These are phyloP conservation scores for Drosophila pseudoobscura DNA, from an alignment of 1,140 invertebrate species.

Conservation along the genomic window DNA sequence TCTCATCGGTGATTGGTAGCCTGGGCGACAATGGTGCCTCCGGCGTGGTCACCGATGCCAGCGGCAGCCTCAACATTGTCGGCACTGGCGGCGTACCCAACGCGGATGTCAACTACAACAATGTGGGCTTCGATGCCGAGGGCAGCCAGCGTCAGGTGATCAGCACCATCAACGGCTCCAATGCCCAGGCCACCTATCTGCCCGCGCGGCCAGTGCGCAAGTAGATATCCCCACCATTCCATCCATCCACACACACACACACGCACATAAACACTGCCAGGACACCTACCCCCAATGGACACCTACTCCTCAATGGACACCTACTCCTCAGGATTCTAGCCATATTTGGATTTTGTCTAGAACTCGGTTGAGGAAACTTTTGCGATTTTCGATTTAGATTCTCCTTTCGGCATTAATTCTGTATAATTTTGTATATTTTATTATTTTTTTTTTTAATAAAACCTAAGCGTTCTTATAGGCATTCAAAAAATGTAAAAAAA, in stretches of 20 bases:
- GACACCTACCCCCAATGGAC: not conserved
- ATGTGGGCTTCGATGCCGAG: slow-evolving; percentile 28
- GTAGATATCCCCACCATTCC: slow-evolving; percentile 25
- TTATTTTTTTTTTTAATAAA: slow-evolving; percentile 72
- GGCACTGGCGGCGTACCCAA: slow-evolving; percentile 67
- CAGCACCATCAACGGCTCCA: slow-evolving; percentile 38
- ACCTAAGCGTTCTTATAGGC: slow-evolving; percentile 67
- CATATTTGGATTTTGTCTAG: slow-evolving; percentile 25
- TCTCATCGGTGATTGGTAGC: slow-evolving; percentile 71
- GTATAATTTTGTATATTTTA: slow-evolving; percentile 11
- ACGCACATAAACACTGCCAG: slow-evolving; percentile 19
- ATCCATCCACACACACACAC: not conserved
- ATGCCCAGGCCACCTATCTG: slow-evolving; percentile 80
- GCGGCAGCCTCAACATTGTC: slow-evolving; percentile 54
- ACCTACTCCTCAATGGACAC: too few species aligned
- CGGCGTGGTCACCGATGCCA: slow-evolving; percentile 47
- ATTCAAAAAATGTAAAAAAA: slow-evolving; percentile 61
- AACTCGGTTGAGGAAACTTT: slow-evolving; percentile 31
- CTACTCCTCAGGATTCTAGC: too few species aligned
- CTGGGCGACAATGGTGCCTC: slow-evolving; percentile 69
- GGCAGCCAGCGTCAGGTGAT: slow-evolving; percentile 42
- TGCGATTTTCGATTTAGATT: slow-evolving; percentile 46
- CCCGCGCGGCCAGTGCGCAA: slow-evolving; percentile 65
- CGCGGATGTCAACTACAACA: slow-evolving; percentile 11
- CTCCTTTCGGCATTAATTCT: slow-evolving; percentile 25